Evolutionary conservation across 2,113 vertebrate species (phyloP), one percentile per base, ranked within the genome.

Genomic region (Pteruthius melanotis): DNA sequence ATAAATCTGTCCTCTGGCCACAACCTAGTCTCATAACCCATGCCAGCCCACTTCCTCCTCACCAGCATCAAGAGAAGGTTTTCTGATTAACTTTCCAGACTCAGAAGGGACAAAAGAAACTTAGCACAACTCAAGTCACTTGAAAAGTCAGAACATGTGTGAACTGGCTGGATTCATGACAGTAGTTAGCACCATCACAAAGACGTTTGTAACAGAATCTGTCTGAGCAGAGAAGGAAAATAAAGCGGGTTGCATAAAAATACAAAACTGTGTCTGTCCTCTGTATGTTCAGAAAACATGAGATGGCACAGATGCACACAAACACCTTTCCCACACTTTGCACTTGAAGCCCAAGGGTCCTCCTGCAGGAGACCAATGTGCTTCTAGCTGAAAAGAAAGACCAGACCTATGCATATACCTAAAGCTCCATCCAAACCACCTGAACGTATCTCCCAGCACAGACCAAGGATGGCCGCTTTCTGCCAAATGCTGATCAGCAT

Each of bases 401-500:
- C 26, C n/a, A 92, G 44, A 64, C 6, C 28, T 78, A 31, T 15
- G 37, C 50, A 18, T 40, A 6, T 6, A 22, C 35, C 30, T 49
- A 71, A 39, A 84, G 52, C 20, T 76, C 42, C 70, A 75, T 71
- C 39, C 83, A 91, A 82, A 56, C 23, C 52, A 92, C 44, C 45
- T 54, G 80, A 84, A 24, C 0, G 0, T 27, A 65, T 72, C 65
- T 85, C 33, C 11, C 27, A 72, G 70, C 84, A 87, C 39, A 74
- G n/a, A 50, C 21, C 18, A 85, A 79, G 35, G 39, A 57, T 30
- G 8, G 37, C 16, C 15, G 14, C 27, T 50, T 87, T 61, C 70
- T 76, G 78, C 70, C 81, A 92, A 84, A 87, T 61, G 65, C 50
- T 92, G 77, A 78, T 60, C 91, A 95, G 91, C 77, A 87, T 33